A percentile compares a stretch with the other conserved stretches of the same genome.
Conservation (phyloP, 2,888 invertebrate species). For the Dolomedes plantarius region DNA sequence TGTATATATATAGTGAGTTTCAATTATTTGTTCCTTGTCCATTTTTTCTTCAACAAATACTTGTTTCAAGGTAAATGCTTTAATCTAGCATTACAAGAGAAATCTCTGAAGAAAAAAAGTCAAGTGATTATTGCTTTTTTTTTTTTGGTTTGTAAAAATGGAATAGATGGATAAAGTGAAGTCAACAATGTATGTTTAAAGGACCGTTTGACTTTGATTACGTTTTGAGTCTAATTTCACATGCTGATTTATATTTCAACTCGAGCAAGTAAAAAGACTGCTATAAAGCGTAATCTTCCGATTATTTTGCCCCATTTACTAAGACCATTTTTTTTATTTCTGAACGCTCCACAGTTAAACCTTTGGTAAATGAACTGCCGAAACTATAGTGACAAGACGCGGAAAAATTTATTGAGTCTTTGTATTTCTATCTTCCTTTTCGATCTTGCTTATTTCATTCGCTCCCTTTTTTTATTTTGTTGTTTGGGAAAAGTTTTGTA, state of each 20-base stretch:
- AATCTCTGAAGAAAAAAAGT: no score
- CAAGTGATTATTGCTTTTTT: no score
- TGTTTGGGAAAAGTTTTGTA: background rate
- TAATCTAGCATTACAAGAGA: no score
- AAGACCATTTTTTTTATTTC: background rate
- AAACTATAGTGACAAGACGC: background rate
- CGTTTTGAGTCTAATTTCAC: no score
- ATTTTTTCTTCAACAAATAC: no score
- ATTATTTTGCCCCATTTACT: background rate
- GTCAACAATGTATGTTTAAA: no score
- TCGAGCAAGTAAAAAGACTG: background rate
- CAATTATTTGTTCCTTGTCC: no score
- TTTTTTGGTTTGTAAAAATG: no score
- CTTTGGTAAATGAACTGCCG: background rate
- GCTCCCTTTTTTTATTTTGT: background rate
- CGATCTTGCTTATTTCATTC: background rate
- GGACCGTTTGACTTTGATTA: no score
- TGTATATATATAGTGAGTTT: no score
- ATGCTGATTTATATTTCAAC: background rate
- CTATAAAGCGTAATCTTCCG: background rate
- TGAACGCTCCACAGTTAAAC: background rate
- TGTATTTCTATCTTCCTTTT: background rate
- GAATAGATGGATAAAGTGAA: no score
- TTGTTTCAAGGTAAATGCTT: no score
- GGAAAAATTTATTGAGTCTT: slow-evolving; percentile 1